These are phyloP conservation scores for Actinemys pallida DNA, from an alignment of 2,113 vertebrate species.

Conservation along the genomic window DNA sequence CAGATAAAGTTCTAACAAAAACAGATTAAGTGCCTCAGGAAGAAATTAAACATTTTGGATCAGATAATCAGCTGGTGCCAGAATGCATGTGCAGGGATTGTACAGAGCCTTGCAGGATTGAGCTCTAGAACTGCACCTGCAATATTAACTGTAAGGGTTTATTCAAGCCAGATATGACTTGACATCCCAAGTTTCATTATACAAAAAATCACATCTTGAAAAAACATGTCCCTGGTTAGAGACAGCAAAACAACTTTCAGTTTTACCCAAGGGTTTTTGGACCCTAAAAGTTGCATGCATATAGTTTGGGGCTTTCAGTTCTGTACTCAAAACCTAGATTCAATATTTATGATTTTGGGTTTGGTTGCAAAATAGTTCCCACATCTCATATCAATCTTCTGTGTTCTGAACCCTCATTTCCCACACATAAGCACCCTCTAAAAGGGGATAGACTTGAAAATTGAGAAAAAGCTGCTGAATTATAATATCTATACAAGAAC, in stretches of 20 bases:
- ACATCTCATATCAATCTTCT: rapidly evolving
- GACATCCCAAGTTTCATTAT: not conserved
- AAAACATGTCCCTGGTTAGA: not conserved
- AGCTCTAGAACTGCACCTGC: rapidly evolving
- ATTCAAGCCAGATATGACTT: not conserved
- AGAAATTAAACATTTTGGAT: not conserved
- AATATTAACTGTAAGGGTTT: not conserved
- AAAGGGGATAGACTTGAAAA: not conserved
- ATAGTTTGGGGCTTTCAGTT: not conserved
- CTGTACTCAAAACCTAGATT: not conserved
- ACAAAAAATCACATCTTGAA: not conserved
- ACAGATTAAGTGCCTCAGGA: not conserved
- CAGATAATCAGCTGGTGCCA: not conserved
- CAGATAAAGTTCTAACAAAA: not conserved
- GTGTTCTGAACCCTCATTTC: not conserved
- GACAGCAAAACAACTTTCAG: not conserved
- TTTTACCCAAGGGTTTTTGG: not conserved
- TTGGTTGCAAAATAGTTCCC: not conserved
- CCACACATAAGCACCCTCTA: not conserved
- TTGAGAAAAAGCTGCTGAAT: not conserved
- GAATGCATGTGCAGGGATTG: not conserved
- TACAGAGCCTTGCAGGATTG: rapidly evolving
- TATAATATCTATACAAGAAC: not conserved
- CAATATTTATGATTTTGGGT: not conserved
- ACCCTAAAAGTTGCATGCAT: not conserved